Base-by-base conservation (phyloP, 2,888 invertebrate genomes). In the Xestia c-nigrum region DNA sequence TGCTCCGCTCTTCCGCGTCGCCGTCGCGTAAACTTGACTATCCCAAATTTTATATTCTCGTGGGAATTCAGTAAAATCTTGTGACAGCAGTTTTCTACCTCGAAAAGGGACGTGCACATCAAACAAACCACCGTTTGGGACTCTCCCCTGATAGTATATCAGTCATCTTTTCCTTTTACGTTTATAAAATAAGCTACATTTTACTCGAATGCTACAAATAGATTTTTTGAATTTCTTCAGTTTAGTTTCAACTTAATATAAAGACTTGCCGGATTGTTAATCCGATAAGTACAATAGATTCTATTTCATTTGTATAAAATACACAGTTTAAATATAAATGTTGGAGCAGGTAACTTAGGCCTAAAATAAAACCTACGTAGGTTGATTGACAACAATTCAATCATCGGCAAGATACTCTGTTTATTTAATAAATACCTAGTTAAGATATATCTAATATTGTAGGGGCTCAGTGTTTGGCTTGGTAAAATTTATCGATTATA, bases 91-190 rank as follows among this genome's bases (percentile, higher is more conserved):
- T 85, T 76, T 71, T 66, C 69, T 85, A 70, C 78, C 83, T 83
- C 83, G 86, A 83, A 74, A 78, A 85, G 86, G 83, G 83, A 82
- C 85, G 83, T 80, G 52, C 74, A 78, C 74, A 78, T 84, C 83
- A 83, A 84, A 85, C 84, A 75, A 78, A 76, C 78, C 69, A 74
- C 74, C 78, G 78, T 85, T 84, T 84, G 83, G 83, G 78, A 74
- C 69, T 70, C 59, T 69, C 76, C 86, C 74, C 63, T 85, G 73
- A 72, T 85, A 83, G 55, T 70, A 57, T 72, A 86, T 86, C 86
- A 64, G 40, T 78, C 72, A 78, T 83, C 72, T 83, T 81, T 84
- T 74, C 71, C 57, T 85, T 75, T 74, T 84, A 69, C 6, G n/a
- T 74, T 74, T 74, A 63, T 69, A 59, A 76, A 73, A 84, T 71